Percentiles rank a stretch among this genome's conserved stretches.
Evolutionary conservation across 2,797 vertebrate genomes (phyloP).

Genomic region (Anguilla pacifica): DNA sequence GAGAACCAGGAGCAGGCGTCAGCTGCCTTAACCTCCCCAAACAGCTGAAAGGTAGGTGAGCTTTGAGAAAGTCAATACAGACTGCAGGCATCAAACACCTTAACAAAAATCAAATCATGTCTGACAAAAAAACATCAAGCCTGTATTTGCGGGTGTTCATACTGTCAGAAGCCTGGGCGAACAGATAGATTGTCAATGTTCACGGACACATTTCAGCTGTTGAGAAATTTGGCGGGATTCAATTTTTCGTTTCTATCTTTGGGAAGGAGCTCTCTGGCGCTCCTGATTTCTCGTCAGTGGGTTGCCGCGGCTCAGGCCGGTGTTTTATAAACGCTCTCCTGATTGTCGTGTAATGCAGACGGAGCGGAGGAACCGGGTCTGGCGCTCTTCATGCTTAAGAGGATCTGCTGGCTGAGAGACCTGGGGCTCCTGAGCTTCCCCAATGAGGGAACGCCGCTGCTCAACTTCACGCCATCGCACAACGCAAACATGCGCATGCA

Average conservation of each 20-base stretch:
- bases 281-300: background rate
- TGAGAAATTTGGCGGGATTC: background rate
- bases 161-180: background rate
- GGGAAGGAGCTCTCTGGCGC: background rate
- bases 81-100: background rate
- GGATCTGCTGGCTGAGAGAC: background rate
- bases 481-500: background rate
- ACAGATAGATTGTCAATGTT: background rate
- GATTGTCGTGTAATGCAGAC: background rate
- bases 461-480: background rate
- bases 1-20: too few relatives aligned
- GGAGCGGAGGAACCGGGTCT: background rate
- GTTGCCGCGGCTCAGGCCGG: background rate
- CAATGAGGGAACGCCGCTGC: slow-evolving; percentile 12
- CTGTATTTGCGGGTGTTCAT: background rate
- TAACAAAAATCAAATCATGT: background rate
- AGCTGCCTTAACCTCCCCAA: too few relatives aligned
- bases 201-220: background rate
- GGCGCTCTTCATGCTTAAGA: background rate
- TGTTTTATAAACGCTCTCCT: background rate
- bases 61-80: background rate
- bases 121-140: background rate
- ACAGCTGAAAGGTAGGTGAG: background rate
- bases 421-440: too few relatives aligned
- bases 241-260: background rate